Percentiles rank a stretch among this genome's conserved stretches.
phyloP scores from a whole-genome alignment of 1,140 invertebrate species.

The Metaphire vulgaris region DNA sequence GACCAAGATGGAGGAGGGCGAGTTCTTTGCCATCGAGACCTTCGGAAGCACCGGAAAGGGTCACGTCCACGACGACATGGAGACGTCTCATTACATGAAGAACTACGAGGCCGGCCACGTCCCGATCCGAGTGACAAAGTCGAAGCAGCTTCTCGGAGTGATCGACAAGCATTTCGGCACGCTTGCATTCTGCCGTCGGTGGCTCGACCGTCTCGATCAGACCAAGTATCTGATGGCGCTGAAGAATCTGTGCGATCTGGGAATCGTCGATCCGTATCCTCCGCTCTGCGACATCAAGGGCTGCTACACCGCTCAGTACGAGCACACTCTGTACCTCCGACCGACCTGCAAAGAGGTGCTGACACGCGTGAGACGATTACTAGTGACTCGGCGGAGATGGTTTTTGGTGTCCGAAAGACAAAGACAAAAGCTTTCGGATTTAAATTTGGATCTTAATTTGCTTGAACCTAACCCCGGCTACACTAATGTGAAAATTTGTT shows the following conservation, averaged over 20 bases:
- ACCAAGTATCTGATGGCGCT: constrained; percentile 97
- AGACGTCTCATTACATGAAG: constrained; percentile 99
- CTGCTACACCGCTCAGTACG: constrained; percentile 97
- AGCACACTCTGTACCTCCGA: constrained; percentile 94
- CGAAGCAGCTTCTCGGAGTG: constrained; percentile 83
- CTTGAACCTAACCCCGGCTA: too few relatives aligned
- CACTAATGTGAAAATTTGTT: too few relatives aligned
- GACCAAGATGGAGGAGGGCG: constrained; percentile 96
- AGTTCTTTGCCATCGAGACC: constrained; percentile 99
- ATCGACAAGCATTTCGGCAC: constrained; percentile 98
- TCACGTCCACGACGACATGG: constrained; percentile 96
- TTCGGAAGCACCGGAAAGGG: constrained; percentile 97
- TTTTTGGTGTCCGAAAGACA: too few relatives aligned
- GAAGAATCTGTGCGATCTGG: constrained; percentile 87
- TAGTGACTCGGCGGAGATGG: too few relatives aligned
- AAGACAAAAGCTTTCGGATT: too few relatives aligned
- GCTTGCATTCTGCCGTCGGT: constrained; percentile 95
- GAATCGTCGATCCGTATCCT: constrained; percentile 91
- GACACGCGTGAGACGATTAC: constrained; percentile 91
- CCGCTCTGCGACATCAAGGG: constrained; percentile 96
- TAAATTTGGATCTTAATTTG: too few relatives aligned
- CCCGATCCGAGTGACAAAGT: constrained; percentile 60
- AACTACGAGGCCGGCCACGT: constrained; percentile 91
- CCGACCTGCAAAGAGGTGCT: constrained; percentile 98
- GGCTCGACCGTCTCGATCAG: constrained; percentile 93